phyloP scores from a whole-genome alignment of 2,113 vertebrate species.

The Bufo gargarizans region DNA sequence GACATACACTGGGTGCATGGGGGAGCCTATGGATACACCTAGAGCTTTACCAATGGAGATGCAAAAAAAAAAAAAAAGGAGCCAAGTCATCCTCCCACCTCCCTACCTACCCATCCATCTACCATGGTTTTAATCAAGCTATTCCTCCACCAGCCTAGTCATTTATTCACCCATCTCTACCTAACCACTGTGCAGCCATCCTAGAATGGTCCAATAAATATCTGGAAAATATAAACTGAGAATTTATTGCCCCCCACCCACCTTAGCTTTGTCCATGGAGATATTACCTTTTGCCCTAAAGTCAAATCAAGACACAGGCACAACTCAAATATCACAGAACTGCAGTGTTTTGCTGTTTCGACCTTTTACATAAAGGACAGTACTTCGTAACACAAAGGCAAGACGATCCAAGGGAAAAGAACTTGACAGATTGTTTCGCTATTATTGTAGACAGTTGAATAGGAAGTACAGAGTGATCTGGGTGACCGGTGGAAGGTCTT shows the following conservation, averaged over 20 bases:
- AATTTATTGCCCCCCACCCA: background rate
- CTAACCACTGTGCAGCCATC: background rate
- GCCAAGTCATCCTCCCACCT: too few relatives aligned
- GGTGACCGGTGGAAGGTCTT: slow-evolving; percentile 25
- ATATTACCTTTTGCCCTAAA: slow-evolving; percentile 7
- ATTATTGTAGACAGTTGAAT: slow-evolving; percentile 40
- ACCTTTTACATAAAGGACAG: slow-evolving; percentile 38
- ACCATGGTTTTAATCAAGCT: background rate
- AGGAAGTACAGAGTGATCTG: background rate
- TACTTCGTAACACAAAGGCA: background rate
- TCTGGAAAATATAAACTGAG: background rate
- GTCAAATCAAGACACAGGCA: background rate
- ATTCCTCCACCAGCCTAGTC: background rate
- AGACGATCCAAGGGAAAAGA: slow-evolving; percentile 40
- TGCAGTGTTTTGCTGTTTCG: slow-evolving; percentile 16
- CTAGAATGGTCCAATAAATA: background rate
- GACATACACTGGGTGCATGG: too few relatives aligned
- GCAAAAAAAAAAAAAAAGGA: too few relatives aligned
- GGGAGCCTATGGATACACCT: too few relatives aligned
- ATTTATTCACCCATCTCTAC: background rate
- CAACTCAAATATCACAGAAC: slow-evolving; percentile 26
- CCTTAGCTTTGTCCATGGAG: background rate
- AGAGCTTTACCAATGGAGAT: too few relatives aligned
- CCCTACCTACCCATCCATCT: too few relatives aligned
- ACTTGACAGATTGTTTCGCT: slow-evolving; percentile 52